Evolutionary conservation across 2,888 invertebrate species (phyloP).

Genomic region (Petrophora chlorosata): DNA sequence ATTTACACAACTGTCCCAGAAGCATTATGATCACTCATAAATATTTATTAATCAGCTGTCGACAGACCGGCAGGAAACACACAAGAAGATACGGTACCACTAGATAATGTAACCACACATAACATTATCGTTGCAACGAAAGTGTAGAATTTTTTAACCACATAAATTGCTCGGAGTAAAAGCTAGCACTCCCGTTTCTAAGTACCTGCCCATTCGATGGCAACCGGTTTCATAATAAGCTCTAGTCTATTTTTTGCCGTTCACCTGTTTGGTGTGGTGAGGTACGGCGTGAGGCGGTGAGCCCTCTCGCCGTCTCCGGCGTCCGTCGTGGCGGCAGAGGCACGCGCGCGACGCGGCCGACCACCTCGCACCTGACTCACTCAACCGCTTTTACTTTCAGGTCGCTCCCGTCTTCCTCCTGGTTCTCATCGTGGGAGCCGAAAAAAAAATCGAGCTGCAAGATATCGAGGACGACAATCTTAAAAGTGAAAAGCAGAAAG

Average conservation of each 20-base stretch:
- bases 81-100: slow-evolving; percentile 24
- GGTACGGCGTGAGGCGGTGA: slow-evolving; percentile 43
- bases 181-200: slow-evolving; percentile 70
- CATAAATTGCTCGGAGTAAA: slow-evolving; percentile 74
- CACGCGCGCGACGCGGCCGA: slow-evolving; percentile 22
- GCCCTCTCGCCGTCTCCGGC: slow-evolving; percentile 52
- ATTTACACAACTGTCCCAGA: slow-evolving; percentile 22
- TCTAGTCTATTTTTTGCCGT: slow-evolving; percentile 74
- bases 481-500: slow-evolving; percentile 80
- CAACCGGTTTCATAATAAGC: slow-evolving; percentile 73
- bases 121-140: slow-evolving; percentile 53
- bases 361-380: slow-evolving; percentile 44
- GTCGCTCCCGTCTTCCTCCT: slow-evolving; percentile 61
- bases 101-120: slow-evolving; percentile 48
- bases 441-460: slow-evolving; percentile 87
- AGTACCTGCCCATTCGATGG: slow-evolving; percentile 48
- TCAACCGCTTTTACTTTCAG: slow-evolving; percentile 74
- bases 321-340: not conserved
- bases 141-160: slow-evolving; percentile 61
- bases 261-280: slow-evolving; percentile 67
- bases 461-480: slow-evolving; percentile 90
- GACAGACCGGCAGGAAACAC: not conserved
- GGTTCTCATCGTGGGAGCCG: slow-evolving; percentile 65
- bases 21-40: slow-evolving; percentile 14
- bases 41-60: slow-evolving; percentile 4